Conservation (phyloP, 2,888 invertebrate genomes). For the Prenolepis imparis region DNA sequence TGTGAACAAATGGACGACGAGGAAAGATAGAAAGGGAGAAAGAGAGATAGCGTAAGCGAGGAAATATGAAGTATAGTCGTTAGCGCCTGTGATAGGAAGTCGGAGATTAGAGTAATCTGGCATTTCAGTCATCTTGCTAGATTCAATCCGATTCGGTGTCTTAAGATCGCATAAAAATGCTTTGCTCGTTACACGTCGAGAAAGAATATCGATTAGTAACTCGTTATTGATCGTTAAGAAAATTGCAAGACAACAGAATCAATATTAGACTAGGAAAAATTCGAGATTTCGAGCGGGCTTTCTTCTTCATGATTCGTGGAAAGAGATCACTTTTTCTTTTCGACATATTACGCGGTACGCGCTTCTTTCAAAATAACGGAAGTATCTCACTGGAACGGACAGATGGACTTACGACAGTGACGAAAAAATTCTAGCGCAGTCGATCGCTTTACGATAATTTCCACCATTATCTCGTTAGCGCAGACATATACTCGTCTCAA, state of each 20-base stretch:
- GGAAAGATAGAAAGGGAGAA: not conserved
- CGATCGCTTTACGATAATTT: conserved; percentile 71
- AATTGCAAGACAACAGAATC: not conserved
- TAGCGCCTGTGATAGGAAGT: conserved; percentile 19
- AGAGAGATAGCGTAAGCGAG: not conserved
- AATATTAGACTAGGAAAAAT: not conserved
- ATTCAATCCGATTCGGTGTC: conserved; percentile 25
- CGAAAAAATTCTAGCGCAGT: conserved; percentile 61
- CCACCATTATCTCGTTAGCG: conserved; percentile 71
- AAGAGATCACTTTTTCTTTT: conserved; percentile 26
- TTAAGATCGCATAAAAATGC: not conserved
- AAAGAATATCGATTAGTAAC: conserved; percentile 18
- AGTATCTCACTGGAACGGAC: conserved; percentile 58
- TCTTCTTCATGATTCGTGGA: not conserved
- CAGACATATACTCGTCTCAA: conserved; percentile 44
- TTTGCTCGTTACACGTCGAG: not conserved
- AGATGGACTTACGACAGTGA: conserved; percentile 48
- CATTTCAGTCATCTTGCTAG: conserved; percentile 1
- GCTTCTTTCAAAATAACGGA: conserved; percentile 73
- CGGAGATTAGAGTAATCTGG: not conserved
- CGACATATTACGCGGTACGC: conserved; percentile 58
- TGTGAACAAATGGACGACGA: conserved; percentile 6
- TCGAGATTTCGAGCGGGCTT: not conserved
- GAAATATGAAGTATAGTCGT: conserved; percentile 24
- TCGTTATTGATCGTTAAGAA: not conserved